These are phyloP conservation scores for Cancer borealis DNA, from an alignment of 2,888 invertebrate genomes.

Conservation along the genomic window DNA sequence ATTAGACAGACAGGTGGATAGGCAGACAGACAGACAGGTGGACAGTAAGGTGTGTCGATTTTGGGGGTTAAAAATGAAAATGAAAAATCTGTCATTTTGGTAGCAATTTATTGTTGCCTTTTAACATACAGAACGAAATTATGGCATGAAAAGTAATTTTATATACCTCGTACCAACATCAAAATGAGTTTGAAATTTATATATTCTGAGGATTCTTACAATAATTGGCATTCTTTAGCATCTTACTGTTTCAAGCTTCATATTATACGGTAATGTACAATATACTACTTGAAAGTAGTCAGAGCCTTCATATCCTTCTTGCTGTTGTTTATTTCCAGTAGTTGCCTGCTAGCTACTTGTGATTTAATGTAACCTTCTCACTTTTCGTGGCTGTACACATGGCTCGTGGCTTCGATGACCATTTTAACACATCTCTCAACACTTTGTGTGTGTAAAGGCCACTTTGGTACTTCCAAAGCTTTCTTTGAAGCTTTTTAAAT, in stretches of 20 bases:
- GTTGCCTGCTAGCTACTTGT: conserved; percentile 22
- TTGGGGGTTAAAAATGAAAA: too few species aligned
- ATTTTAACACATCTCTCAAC: conserved; percentile 57
- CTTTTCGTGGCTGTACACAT: conserved; percentile 5
- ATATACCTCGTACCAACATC: conserved; percentile 28
- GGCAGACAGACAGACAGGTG: too few species aligned
- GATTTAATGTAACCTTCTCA: conserved; percentile 46
- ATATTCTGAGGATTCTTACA: too few species aligned
- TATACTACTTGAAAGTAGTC: too few species aligned
- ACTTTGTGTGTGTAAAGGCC: conserved; percentile 29
- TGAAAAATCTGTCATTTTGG: conserved; percentile 14
- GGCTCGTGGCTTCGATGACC: conserved; percentile 53
- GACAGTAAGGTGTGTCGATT: too few species aligned
- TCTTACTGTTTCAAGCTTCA: too few species aligned
- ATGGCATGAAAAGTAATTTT: conserved; percentile 32
- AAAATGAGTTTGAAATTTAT: background rate
- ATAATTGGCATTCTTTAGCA: too few species aligned
- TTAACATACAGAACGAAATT: conserved; percentile 33
- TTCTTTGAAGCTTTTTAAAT: conserved; percentile 38
- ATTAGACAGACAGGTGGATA: too few species aligned
- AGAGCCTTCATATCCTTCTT: too few species aligned
- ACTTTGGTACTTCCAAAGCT: conserved; percentile 18
- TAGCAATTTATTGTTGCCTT: conserved; percentile 42
- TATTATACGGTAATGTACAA: too few species aligned
- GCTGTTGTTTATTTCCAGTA: conserved; percentile 17